A percentile compares a stretch with the other conserved stretches of the same genome.
Evolutionary conservation across 2,113 vertebrate genomes (phyloP).

Genomic region (Crotophaga sulcirostris): DNA sequence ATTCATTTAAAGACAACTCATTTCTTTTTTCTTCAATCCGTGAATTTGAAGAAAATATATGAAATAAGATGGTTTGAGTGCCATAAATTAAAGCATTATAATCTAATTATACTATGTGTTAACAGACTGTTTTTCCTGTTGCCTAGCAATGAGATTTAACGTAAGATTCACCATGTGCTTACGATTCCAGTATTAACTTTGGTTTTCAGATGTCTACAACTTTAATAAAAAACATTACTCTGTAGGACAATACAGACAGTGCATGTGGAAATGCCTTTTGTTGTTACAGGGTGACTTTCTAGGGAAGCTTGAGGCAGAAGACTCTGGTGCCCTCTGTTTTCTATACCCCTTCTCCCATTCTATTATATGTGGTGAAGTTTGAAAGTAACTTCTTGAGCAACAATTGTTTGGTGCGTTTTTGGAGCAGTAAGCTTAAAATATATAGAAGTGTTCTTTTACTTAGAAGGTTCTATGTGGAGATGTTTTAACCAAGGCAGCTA

Average conservation of each 20-base stretch:
- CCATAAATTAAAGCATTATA: background rate
- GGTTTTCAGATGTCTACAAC: conserved; percentile 10
- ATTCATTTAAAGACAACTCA: background rate
- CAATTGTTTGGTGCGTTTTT: background rate
- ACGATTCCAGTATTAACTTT: conserved; percentile 20
- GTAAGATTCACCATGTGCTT: conserved; percentile 7
- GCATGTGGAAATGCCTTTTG: background rate
- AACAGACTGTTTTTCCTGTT: conserved; percentile 45
- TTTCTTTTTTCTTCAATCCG: background rate
- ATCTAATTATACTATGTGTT: conserved; percentile 28
- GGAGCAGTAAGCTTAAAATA: background rate
- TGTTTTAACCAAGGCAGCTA: background rate
- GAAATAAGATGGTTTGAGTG: background rate
- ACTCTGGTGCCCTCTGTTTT: background rate
- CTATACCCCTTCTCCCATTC: background rate
- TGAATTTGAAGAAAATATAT: background rate
- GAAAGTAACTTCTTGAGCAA: background rate
- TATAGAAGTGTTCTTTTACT: background rate
- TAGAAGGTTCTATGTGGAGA: background rate
- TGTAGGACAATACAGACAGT: background rate
- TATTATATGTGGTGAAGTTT: fast-evolving
- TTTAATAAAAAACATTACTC: background rate
- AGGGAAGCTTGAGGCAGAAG: background rate
- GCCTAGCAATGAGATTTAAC: conserved; percentile 41
- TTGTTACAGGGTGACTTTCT: background rate